Evolutionary conservation across 2,888 invertebrate species (phyloP).

Genomic region (Leptogaster cylindrica): DNA sequence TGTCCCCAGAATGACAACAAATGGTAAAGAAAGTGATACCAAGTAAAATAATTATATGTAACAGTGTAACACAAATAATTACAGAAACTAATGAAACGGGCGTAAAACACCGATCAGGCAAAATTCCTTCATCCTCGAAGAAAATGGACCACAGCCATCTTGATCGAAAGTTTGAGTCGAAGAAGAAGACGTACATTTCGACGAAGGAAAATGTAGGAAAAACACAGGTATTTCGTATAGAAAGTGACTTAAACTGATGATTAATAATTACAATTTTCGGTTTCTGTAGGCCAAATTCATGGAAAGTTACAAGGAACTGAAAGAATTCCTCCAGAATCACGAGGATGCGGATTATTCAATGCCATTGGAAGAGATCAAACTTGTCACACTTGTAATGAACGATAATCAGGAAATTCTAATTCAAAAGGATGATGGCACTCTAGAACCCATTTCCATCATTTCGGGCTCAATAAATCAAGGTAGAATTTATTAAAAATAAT

Average conservation of each 20-base stretch:
- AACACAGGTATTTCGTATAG: slow-evolving; percentile 6
- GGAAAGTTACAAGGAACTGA: slow-evolving; percentile 30
- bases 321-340: slow-evolving; percentile 40
- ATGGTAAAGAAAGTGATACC: too few relatives aligned
- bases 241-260: too few relatives aligned
- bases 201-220: slow-evolving; percentile 10
- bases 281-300: slow-evolving; percentile 39
- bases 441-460: too few relatives aligned
- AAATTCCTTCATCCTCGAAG: slow-evolving; percentile 39
- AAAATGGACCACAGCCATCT: slow-evolving; percentile 40
- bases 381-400: slow-evolving; percentile 33
- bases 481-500: too few relatives aligned
- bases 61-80: too few relatives aligned
- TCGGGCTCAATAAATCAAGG: too few relatives aligned
- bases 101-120: slow-evolving; percentile 33
- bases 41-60: too few relatives aligned
- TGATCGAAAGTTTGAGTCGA: slow-evolving; percentile 30
- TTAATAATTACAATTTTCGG: too few relatives aligned
- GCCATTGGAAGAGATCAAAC: slow-evolving; percentile 39
- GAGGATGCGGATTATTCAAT: too few relatives aligned
- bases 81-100: too few relatives aligned
- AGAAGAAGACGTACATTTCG: slow-evolving; percentile 31
- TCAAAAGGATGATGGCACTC: slow-evolving; percentile 27
- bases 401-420: slow-evolving; percentile 32
- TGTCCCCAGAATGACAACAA: too few relatives aligned